Base-by-base conservation (phyloP, 2,888 invertebrate species). In the Hetaerina titia region DNA sequence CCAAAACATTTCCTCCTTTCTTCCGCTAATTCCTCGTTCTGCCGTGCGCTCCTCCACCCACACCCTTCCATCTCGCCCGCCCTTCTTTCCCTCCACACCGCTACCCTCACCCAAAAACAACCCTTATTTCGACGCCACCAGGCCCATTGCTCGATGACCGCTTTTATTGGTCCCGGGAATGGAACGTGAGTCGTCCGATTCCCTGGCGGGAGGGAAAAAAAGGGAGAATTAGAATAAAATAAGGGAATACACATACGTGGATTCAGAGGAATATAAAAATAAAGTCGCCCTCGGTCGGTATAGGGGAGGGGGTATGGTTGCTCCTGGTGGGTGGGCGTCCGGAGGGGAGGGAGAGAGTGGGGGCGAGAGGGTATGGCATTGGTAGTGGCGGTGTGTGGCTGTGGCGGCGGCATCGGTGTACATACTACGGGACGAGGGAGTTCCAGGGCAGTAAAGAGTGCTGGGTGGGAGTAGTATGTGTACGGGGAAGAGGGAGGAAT, bases 111-210 rank as follows among this genome's bases (percentile, higher is more conserved):
- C 17, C 63, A 19, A 63, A 63, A 19, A 13, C 63, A 45, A 45
- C 45, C 45, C 45, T 69, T 6, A 22, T n/a, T 69, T 69, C n/a
- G 19, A 19, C n/a, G 22, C 69, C 69, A 22, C 69, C 69, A 69
- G 22, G 19, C 11, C n/a, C 69, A 69, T 69, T 69, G 69, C 69
- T 69, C 69, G 69, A n/a, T 69, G 69, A n/a, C 89, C 89, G 57
- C 89, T 89, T 89, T 89, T 89, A 89, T 89, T 89, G 89, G 89
- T 56, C 57, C 22, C 58, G 89, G 89, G 57, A 57, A 89, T 88
- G 88, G 88, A 25, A 45, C 89, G 89, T 69, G 69, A 69, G 69
- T n/a, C 69, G 22, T 69, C 45, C 89, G 89, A 89, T 89, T 89
- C 89, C 58, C 89, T 89, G 57, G 57, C 89, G 22, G 56, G 89